Evolutionary conservation across 2,113 vertebrate species (phyloP), one percentile per base, ranked within the genome.

Genomic region (Onychostoma macrolepis): DNA sequence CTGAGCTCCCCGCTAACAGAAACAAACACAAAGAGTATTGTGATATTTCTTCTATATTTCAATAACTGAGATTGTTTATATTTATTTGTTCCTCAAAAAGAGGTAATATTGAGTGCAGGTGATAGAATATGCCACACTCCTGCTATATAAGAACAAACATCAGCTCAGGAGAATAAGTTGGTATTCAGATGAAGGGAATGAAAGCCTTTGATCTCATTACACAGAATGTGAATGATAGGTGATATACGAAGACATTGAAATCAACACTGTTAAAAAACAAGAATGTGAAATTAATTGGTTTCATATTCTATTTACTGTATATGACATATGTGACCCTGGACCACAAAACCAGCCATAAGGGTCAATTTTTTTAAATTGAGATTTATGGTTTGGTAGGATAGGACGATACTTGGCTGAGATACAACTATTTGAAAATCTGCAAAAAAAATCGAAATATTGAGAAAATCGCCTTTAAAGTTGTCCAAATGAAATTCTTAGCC

Each of bases 121-220:
- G 24, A n/a, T 8, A 28, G 12, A 15, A 76, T 28, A 26, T 50
- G 6, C 7, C 10, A 48, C 13, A 33, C 5, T 69, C 17, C 17
- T 69, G n/a, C n/a, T n/a, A n/a, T 81, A 58, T 61, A 48, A 83
- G 10, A 15, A 33, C 38, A 48, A 69, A 69, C 38, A 30, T 67
- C 41, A 48, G 80, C 58, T 81, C 24, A 65, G 80, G 28, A 43
- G 63, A 83, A 69, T 43, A 21, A 63, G 24, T 65, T 61, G 21
- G 11, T 43, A 5, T 80, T 80, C 24, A 63, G 36, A 10, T 83
- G 17, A 48, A 69, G 41, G 8, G 2, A 67, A 83, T 28, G n/a
- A 67, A 43, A 65, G 24, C 24, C 12, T 30, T 48, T 26, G 41
- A 17, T 45, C 3, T 82, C 67, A 8, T 43, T 38, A 80, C 6